Conservation (phyloP, 2,888 invertebrate genomes). For the Emmelina monodactyla region DNA sequence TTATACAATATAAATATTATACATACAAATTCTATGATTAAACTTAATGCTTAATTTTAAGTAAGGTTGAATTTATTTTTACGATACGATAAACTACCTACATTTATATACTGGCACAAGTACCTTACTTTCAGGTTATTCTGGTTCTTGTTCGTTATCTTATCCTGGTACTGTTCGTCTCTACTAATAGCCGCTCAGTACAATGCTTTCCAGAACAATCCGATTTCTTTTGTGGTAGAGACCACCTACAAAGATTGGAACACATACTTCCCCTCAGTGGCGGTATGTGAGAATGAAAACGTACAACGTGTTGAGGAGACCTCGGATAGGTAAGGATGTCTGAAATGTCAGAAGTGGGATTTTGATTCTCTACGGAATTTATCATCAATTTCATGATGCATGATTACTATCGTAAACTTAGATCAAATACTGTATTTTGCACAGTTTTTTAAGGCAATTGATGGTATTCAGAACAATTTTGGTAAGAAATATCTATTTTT, state of each 20-base stretch:
- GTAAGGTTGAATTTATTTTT: no score
- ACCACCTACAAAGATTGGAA: constrained; percentile 79
- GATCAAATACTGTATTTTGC: background rate
- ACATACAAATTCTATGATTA: no score
- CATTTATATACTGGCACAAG: no score
- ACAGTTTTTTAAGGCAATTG: background rate
- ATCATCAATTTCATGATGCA: no score
- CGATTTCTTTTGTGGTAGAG: constrained; percentile 81
- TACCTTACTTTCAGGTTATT: constrained; percentile 59
- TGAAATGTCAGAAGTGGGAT: no score
- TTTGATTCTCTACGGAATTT: no score
- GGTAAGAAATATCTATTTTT: constrained; percentile 17
- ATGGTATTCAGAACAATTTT: no score
- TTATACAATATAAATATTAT: no score
- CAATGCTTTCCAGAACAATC: constrained; percentile 72
- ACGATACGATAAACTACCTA: no score
- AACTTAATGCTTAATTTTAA: no score
- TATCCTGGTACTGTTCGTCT: constrained; percentile 70
- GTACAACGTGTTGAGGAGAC: constrained; percentile 69
- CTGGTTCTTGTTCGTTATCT: constrained; percentile 67
- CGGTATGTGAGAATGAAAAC: constrained; percentile 77
- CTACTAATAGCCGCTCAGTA: constrained; percentile 66
- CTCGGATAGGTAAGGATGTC: constrained; percentile 65
- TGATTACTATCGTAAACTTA: background rate
- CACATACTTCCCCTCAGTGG: constrained; percentile 75